phyloP scores from a whole-genome alignment of 1,140 invertebrate species.

The Sipha flava region DNA sequence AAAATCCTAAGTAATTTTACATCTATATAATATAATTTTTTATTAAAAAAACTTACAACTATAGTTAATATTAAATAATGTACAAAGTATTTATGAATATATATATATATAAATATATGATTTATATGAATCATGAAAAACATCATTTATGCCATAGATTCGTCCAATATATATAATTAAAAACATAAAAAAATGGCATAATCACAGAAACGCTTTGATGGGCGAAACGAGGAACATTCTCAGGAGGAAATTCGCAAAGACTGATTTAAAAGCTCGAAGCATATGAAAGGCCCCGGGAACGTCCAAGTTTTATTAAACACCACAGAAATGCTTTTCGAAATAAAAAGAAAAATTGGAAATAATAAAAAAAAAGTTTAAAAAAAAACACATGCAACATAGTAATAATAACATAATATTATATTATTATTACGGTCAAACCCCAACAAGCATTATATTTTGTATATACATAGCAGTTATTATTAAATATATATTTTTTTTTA shows the following conservation, averaged over 20 bases:
- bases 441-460: background rate
- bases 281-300: background rate
- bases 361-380: background rate
- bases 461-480: background rate
- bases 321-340: conserved; percentile 30
- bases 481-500: background rate
- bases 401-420: background rate
- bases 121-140: background rate
- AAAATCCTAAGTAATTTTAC: no score
- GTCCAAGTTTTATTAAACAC: conserved; percentile 15
- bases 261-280: conserved; percentile 4
- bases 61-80: no score
- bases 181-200: conserved; percentile 13
- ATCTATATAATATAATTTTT: no score
- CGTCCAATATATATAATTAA: conserved; percentile 8
- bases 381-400: background rate
- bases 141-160: conserved; percentile 4
- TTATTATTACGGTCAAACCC: background rate
- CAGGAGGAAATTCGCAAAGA: conserved; percentile 1
- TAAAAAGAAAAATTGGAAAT: background rate
- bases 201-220: conserved; percentile 31
- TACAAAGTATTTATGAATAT: background rate
- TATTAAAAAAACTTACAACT: no score
- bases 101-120: background rate
- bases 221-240: background rate